These are phyloP conservation scores for Nothobranchius kuhntae DNA, from an alignment of 2,113 vertebrate genomes.

Conservation along the genomic window DNA sequence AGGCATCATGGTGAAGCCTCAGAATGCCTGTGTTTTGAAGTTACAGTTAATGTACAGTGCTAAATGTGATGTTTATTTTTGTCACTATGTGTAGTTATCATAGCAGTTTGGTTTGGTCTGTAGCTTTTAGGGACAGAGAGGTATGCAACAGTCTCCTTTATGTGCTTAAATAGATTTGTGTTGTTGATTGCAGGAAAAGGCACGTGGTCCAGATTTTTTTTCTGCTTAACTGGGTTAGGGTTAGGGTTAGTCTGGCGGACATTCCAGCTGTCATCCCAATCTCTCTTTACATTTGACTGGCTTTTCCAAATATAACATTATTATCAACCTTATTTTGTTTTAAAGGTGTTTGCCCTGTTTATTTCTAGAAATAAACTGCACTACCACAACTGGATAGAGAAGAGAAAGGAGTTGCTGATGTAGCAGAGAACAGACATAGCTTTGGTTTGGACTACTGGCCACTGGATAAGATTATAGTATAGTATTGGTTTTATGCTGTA, in stretches of 20 bases:
- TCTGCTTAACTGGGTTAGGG: neutral
- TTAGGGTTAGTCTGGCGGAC: too few species aligned
- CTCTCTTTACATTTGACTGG: neutral
- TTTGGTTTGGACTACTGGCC: slow-evolving; percentile 57
- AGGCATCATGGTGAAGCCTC: slow-evolving; percentile 30
- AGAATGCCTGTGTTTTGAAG: slow-evolving; percentile 13
- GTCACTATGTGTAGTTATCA: slow-evolving; percentile 28
- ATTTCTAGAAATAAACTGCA: slow-evolving; percentile 14
- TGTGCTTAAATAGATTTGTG: slow-evolving; percentile 18
- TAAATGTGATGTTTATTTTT: slow-evolving; percentile 36
- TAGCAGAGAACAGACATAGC: slow-evolving; percentile 62
- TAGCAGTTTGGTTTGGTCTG: slow-evolving; percentile 42
- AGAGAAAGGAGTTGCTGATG: slow-evolving; percentile 48
- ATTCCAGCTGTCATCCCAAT: too few species aligned
- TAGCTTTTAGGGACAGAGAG: slow-evolving; percentile 24
- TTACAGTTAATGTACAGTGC: slow-evolving; percentile 33
- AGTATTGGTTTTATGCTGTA: slow-evolving; percentile 67
- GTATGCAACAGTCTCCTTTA: slow-evolving; percentile 22
- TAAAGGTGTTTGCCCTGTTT: neutral
- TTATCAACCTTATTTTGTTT: neutral
- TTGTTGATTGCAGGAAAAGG: slow-evolving; percentile 3
- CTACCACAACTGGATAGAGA: slow-evolving; percentile 7
- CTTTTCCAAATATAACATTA: neutral
- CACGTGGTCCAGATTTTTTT: slow-evolving; percentile 1
- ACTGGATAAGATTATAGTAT: slow-evolving; percentile 69